Conservation (phyloP, 2,797 vertebrate species). For the Ptychadena robeensis region DNA sequence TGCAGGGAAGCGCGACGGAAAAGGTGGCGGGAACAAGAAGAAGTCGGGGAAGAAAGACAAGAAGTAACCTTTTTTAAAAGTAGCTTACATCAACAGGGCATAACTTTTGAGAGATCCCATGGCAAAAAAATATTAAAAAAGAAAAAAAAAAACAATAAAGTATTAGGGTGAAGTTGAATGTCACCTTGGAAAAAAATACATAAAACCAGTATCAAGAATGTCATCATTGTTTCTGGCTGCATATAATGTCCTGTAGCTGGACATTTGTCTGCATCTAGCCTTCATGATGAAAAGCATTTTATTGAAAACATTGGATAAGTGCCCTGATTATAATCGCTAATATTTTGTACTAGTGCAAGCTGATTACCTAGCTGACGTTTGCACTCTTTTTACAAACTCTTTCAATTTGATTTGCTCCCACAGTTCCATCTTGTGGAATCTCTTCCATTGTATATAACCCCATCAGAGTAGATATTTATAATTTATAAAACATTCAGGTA, state of each 20-base stretch:
- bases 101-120: conserved; percentile 67
- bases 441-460: conserved; percentile 59
- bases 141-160: not conserved
- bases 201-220: conserved; percentile 66
- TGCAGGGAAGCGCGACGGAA: conserved; percentile 80
- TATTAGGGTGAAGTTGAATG: conserved; percentile 69
- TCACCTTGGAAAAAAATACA: conserved; percentile 61
- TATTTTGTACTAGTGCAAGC: conserved; percentile 66
- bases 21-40: conserved; percentile 93
- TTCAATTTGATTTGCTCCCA: conserved; percentile 55
- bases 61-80: conserved; percentile 78
- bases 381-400: conserved; percentile 61
- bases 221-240: conserved; percentile 68
- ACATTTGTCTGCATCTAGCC: conserved; percentile 66
- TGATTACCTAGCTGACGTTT: conserved; percentile 67
- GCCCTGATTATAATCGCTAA: conserved; percentile 75
- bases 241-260: conserved; percentile 11
- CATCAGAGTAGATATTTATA: conserved; percentile 57
- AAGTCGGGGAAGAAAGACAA: conserved; percentile 98
- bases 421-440: conserved; percentile 42
- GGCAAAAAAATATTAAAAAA: conserved; percentile 69
- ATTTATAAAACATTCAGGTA: conserved; percentile 53
- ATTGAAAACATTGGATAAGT: conserved; percentile 70
- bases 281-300: conserved; percentile 66
- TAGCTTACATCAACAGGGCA: conserved; percentile 70